Conservation (phyloP, 1,140 invertebrate species). For the Zaprionus ghesquierei region DNA sequence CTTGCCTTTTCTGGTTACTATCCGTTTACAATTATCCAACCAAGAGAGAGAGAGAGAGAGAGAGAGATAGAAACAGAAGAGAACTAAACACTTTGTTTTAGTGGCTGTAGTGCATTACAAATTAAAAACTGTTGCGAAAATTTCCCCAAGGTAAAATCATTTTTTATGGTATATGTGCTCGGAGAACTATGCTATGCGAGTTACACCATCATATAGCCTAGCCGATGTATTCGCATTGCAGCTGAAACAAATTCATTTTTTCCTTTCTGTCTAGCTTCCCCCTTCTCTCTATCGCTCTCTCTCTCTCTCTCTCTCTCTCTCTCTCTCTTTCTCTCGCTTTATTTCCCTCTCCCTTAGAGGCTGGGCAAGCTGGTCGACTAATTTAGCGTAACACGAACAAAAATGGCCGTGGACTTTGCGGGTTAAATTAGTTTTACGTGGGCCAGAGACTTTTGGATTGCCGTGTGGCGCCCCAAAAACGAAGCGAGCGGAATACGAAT, state of each 20-base stretch:
- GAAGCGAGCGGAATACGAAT: neutral
- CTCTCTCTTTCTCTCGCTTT: neutral
- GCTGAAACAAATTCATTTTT: constrained; percentile 45
- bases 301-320: constrained; percentile 29
- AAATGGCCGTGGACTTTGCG: constrained; percentile 72
- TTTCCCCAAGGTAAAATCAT: constrained; percentile 78
- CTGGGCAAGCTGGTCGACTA: constrained; percentile 63
- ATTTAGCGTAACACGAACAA: constrained; percentile 77
- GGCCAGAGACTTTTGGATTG: constrained; percentile 28
- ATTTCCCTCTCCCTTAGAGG: constrained; percentile 1
- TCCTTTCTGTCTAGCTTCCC: constrained; percentile 14
- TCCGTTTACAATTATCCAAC: constrained; percentile 24
- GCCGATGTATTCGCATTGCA: constrained; percentile 22
- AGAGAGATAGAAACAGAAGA: neutral
- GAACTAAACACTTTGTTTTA: constrained; percentile 69
- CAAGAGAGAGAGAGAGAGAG: neutral
- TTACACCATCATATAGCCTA: neutral
- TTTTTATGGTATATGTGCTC: constrained; percentile 50
- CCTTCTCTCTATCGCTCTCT: too few relatives aligned
- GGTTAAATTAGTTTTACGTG: constrained; percentile 80
- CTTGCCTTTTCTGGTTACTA: constrained; percentile 2
- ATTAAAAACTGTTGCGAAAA: constrained; percentile 80
- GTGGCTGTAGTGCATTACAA: constrained; percentile 67
- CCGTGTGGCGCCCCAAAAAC: neutral
- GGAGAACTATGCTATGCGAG: neutral